Evolutionary conservation across 2,113 vertebrate genomes (phyloP).

Genomic region (Indicator indicator): DNA sequence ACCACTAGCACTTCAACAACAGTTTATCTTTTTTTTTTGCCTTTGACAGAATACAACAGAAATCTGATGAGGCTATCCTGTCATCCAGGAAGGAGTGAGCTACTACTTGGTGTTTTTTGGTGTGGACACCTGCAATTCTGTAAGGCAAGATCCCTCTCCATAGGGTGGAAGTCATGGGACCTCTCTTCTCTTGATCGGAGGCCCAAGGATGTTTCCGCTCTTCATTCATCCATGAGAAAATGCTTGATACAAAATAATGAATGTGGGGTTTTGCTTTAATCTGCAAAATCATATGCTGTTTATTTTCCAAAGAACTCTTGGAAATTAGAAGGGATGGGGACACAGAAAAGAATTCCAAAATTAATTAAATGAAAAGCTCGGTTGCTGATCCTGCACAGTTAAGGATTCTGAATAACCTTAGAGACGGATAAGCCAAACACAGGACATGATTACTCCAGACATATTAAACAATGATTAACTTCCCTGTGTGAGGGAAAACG

Average conservation of each 20-base stretch:
- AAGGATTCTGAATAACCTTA: neutral
- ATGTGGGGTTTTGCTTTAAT: neutral
- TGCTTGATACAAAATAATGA: neutral
- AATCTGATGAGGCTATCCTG: neutral
- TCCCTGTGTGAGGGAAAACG: neutral
- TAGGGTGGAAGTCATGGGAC: neutral
- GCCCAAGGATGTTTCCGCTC: neutral
- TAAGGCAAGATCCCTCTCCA: neutral
- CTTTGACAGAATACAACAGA: neutral
- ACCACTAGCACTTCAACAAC: neutral
- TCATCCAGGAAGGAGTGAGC: neutral
- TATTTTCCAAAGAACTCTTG: neutral
- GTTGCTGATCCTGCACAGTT: neutral
- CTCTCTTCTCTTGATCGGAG: neutral
- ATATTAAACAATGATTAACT: neutral
- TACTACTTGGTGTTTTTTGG: neutral
- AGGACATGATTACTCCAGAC: neutral
- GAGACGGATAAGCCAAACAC: neutral
- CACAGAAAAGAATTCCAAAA: neutral
- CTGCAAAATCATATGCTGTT: neutral
- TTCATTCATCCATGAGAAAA: neutral
- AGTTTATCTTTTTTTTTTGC: neutral
- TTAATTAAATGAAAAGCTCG: neutral
- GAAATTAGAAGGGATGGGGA: neutral
- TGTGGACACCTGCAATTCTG: neutral